A percentile compares a stretch with the other conserved stretches of the same genome.
These are phyloP conservation scores for Pongo abelii DNA, from an alignment of 2,113 vertebrate genomes.

Conservation along the genomic window DNA sequence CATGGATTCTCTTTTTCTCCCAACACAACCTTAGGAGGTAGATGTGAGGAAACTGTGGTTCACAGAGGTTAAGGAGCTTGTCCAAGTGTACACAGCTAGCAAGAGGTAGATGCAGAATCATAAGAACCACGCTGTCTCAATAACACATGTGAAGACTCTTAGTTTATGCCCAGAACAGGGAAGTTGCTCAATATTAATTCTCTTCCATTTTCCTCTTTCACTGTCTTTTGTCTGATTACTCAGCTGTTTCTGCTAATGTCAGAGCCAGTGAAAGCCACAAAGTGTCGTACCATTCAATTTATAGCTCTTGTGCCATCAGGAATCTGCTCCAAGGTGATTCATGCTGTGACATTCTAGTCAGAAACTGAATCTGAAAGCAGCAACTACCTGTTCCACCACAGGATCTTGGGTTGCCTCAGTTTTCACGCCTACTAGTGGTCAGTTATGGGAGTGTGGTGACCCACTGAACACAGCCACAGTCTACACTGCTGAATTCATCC, in stretches of 20 bases:
- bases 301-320: background rate
- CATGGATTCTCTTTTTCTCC: background rate
- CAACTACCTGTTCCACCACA: background rate
- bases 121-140: background rate
- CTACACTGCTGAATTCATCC: background rate
- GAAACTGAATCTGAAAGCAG: background rate
- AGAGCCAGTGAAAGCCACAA: conserved; percentile 1
- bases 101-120: background rate
- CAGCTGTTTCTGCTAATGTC: conserved; percentile 25
- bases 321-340: background rate
- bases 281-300: background rate
- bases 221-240: background rate
- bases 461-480: background rate
- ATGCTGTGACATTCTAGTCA: background rate
- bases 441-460: background rate
- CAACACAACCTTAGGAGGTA: background rate
- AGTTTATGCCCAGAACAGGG: background rate
- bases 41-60: background rate
- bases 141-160: background rate
- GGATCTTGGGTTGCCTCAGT: background rate
- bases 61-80: background rate
- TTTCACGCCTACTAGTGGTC: background rate
- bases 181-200: background rate
- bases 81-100: background rate
- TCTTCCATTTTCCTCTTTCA: background rate